These are phyloP conservation scores for Mythimna vitellina DNA, from an alignment of 2,888 invertebrate genomes.

Conservation along the genomic window DNA sequence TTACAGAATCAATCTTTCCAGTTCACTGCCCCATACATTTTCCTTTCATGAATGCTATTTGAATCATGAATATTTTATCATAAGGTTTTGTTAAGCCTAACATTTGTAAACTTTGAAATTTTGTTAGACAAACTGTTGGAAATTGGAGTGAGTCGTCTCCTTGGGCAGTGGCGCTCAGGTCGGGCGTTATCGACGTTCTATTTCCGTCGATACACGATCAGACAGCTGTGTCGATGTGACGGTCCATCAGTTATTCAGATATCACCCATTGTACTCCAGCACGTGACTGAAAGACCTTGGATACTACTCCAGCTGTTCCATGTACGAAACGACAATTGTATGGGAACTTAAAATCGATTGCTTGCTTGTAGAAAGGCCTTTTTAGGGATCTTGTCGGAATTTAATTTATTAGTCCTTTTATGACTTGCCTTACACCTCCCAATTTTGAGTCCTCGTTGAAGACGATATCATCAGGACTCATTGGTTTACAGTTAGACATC, in stretches of 20 bases:
- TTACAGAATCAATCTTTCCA: conserved; percentile 45
- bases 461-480: background rate
- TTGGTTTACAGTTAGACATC: background rate
- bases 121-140: conserved; percentile 31
- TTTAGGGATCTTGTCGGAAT: background rate
- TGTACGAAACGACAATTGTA: conserved; percentile 22
- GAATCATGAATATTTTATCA: conserved; percentile 54
- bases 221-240: conserved; percentile 75
- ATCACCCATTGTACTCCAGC: conserved; percentile 70
- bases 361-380: background rate
- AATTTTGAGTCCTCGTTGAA: too few species aligned
- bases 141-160: conserved; percentile 51
- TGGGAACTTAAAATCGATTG: conserved; percentile 16
- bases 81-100: conserved; percentile 35
- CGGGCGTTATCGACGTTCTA: conserved; percentile 76
- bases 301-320: conserved; percentile 36
- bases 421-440: background rate
- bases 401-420: background rate
- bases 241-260: conserved; percentile 78
- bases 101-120: conserved; percentile 32
- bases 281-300: conserved; percentile 68
- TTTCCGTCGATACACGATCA: conserved; percentile 73
- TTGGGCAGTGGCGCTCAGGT: conserved; percentile 62
- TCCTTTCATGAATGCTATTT: conserved; percentile 40
- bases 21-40: conserved; percentile 47